Evolutionary conservation across 53 echinoderm and acorn worm species (phyloP), one percentile per base, ranked within the genome.

Genomic region (Luidia sarsii): DNA sequence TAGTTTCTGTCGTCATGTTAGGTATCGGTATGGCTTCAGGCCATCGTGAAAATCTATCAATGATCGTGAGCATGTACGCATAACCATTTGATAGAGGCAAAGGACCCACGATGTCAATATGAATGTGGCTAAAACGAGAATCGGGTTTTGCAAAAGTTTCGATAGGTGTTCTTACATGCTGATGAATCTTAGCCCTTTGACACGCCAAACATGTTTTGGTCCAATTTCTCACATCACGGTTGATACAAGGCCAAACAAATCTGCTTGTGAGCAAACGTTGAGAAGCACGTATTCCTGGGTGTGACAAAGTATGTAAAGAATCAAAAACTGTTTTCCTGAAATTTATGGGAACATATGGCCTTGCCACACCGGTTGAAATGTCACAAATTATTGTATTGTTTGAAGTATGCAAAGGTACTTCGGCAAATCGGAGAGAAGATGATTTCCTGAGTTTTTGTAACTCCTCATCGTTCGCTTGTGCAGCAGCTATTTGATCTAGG

Each of bases 1-100:
- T 83, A 1, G 87, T 83, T 36, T 87, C 87, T 16, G 91, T 87
- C 6, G 84, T 54, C 10, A 91, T 91, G 36, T 87, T 64, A 21
- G 50, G 10, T 7, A 87, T 64, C 16, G 91, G 91, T 23, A 91
- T 84, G 1, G 87, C 91, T 46, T 79, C 80, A 11, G 91, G 70
- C 87, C 87, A 87, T 22, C 82, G 38, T 24, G 88, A 65, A 34
- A 69, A 88, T 13, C 88, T 52, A 46, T 85, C 90, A 4, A 90
- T 60, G 35, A 56, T 57, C 0, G 90, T 90, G 3, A 85, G 67
- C 1, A 85, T 29, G 25, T 89, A 89, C 1, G 61, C 25, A 65
- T 32, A 37, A 19, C 89, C 84, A 20, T 65, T 50, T 9, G 89
- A 84, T 33, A 55, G 59, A 7, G 68, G 68, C 13, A 68, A 24